Evolutionary conservation across 2,888 invertebrate genomes (phyloP), one percentile per base, ranked within the genome.

Genomic region (Lepidochrysops patricia): DNA sequence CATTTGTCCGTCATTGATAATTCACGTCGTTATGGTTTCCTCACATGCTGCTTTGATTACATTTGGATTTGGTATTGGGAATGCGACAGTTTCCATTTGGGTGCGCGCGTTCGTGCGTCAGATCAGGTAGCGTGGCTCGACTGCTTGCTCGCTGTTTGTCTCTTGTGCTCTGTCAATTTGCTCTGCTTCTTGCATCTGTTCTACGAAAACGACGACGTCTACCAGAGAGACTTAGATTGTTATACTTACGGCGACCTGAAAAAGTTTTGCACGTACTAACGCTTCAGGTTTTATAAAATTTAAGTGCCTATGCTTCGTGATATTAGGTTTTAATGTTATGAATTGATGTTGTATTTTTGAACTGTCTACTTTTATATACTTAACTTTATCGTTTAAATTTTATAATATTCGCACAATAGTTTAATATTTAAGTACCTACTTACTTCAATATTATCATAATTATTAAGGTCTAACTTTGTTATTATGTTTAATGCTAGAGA

Each of bases 71-170:
- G 74, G 74, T 73, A 74, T 72, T 71, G 67, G 71, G 71, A 68
- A 68, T 66, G 69, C 70, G 79, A 82, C 89, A 90, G 90, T 84
- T 89, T 86, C 81, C 90, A 89, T 79, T 81, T 90, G 83, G 88
- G 88, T 68, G 72, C 77, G 76, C 88, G 92, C 90, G 86, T 82
- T 88, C 89, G 92, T 83, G 82, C 86, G 91, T 93, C 93, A 88
- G 93, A 93, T 91, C 94, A 94, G 94, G 94, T 94, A 94, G 93
- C 93, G 91, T 94, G 92, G 91, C 91, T 92, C 81, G 93, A 93
- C 89, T 89, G 93, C 85, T 89, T 92, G 80, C 89, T 93, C 85
- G 92, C 92, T 86, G 85, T 92, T 74, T 90, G 91, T 79, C 89
- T 93, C 67, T 85, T 93, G 84, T 91, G 92, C 83, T 91, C 92